Base-by-base conservation (phyloP, 2,113 vertebrate species). In the Elephas maximus region DNA sequence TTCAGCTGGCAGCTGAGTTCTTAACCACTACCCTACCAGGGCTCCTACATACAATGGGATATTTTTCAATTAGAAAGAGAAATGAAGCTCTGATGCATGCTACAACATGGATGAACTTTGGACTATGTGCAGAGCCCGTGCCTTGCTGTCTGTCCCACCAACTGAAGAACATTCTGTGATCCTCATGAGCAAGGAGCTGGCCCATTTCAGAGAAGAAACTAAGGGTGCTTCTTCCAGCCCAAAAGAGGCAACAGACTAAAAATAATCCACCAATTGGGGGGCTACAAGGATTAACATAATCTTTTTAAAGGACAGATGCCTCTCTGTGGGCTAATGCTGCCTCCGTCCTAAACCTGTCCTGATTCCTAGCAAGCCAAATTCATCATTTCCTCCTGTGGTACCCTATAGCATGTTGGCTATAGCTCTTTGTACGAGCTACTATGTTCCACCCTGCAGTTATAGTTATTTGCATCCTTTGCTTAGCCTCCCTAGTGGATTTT, bases 391-490 rank as follows among this genome's bases (percentile, higher is more conserved):
- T 89, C 60, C 90, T 51, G 65, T 8, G 51, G 81, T 81, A 73
- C 84, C 92, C 82, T 84, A 87, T 33, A 69, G 24, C 65, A 8
- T 45, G 65, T 60, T 48, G 84, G 62, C 89, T 82, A 24, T 71
- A 45, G 88, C 80, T 41, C 41, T 89, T 82, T 90, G 84, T 90
- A 53, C 76, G 57, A n/a, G 73, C 53, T 14, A 17, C 85, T 53
- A 8, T 3, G 0, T 20, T 65, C 44, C 8, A 81, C 71, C 90
- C 87, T 91, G 62, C 89, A 90, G 74, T 88, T 78, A 91, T 6
- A 96, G 79, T 67, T 76, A 74, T 91, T 86, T 93, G 62, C 76
- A 74, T 78, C 82, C 87, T 78, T 62, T 44, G 14, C 23, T 73
- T 62, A 48, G 24, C 44, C 48, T 88, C 44, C 26, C n/a, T 26